Percentiles rank a stretch among this genome's conserved stretches.
Conservation (phyloP, 2,113 vertebrate genomes). For the Odobenus rosmarus region DNA sequence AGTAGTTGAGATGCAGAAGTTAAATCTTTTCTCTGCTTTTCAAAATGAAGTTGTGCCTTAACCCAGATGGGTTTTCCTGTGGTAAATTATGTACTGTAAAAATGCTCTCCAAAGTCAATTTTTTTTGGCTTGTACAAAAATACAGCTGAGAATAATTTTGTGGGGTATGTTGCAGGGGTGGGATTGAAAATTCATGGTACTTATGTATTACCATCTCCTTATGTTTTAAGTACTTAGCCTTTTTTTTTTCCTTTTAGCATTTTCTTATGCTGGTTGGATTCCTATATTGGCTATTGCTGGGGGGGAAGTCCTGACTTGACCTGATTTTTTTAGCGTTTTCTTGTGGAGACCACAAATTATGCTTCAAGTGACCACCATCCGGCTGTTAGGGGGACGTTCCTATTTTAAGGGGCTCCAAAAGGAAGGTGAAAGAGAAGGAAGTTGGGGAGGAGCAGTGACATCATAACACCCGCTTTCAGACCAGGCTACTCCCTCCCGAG, state of each 20-base stretch:
- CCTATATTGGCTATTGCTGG: not conserved
- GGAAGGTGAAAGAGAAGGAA: constrained; percentile 37
- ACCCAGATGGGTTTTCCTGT: not conserved
- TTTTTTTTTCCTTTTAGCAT: not conserved
- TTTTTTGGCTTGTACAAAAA: not conserved
- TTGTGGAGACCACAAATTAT: not conserved
- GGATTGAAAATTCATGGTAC: not conserved
- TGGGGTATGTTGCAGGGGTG: not conserved
- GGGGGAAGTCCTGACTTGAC: not conserved
- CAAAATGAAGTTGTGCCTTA: constrained; percentile 28
- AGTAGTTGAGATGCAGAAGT: not conserved
- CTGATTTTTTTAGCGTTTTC: not conserved
- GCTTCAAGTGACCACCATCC: not conserved
- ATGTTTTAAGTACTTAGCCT: not conserved
- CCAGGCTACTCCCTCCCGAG: not conserved
- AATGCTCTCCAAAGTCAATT: constrained; percentile 31
- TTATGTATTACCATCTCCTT: not conserved
- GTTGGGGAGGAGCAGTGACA: not conserved
- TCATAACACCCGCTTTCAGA: constrained; percentile 5
- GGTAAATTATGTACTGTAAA: not conserved
- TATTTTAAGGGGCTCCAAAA: constrained; percentile 25
- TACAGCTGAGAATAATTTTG: constrained; percentile 51
- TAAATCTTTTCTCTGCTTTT: constrained; percentile 22
- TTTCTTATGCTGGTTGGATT: not conserved
- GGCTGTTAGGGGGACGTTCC: not conserved